These are phyloP conservation scores for Malacosoma neustria DNA, from an alignment of 2,888 invertebrate genomes.

Conservation along the genomic window DNA sequence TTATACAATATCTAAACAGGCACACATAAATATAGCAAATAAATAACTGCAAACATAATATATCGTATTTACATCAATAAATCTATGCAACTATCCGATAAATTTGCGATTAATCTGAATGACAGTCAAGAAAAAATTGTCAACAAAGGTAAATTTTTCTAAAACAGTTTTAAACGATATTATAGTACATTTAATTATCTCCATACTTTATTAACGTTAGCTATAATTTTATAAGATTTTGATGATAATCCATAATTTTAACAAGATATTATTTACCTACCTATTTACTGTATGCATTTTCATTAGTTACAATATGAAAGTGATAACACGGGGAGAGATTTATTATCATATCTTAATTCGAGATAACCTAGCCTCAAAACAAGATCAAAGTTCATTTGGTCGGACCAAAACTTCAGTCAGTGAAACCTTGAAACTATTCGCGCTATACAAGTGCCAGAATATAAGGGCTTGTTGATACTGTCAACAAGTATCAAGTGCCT, in stretches of 20 bases:
- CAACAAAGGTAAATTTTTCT: conserved; percentile 74
- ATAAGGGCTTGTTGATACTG: conserved; percentile 9
- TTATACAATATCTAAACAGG: conserved; percentile 40
- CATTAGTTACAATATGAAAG: conserved; percentile 47
- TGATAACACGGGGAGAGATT: conserved; percentile 53
- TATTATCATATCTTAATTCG: conserved; percentile 56
- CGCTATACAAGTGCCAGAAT: conserved; percentile 20
- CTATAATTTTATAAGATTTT: conserved; percentile 69
- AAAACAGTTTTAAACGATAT: conserved; percentile 68
- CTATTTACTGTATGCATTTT: conserved; percentile 50
- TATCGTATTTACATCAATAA: conserved; percentile 55
- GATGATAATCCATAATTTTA: conserved; percentile 66
- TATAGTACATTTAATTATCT: conserved; percentile 59
- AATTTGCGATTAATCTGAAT: conserved; percentile 51
- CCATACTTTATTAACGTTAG: conserved; percentile 70
- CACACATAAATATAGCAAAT: conserved; percentile 61
- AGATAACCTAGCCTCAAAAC: conserved; percentile 63
- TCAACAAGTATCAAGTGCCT: no score
- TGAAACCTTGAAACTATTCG: conserved; percentile 63
- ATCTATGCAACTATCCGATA: conserved; percentile 60
- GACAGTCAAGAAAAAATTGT: conserved; percentile 56
- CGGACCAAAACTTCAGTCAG: conserved; percentile 74
- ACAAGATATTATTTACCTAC: conserved; percentile 71
- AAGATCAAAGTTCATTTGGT: conserved; percentile 72
- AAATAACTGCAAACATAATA: conserved; percentile 51